phyloP scores from a whole-genome alignment of 2,797 vertebrate genomes.

The Lacerta bilineata region DNA sequence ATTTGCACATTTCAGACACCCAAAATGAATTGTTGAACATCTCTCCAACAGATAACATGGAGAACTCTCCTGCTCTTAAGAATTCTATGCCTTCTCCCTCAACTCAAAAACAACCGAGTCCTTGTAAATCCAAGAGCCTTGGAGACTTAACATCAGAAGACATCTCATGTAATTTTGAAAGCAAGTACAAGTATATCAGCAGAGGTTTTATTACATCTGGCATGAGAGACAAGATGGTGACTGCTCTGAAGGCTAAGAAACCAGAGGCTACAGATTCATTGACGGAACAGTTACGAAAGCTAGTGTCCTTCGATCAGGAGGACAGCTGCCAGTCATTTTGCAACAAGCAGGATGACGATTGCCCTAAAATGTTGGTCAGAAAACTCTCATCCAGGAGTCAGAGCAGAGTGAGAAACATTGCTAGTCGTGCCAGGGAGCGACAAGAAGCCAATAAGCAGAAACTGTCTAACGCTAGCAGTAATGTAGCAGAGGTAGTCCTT shows the following conservation, averaged over 20 bases:
- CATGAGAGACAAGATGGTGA: slow-evolving; percentile 80
- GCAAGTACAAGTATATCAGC: slow-evolving; percentile 96
- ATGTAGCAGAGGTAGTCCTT: slow-evolving; percentile 83
- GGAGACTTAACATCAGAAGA: slow-evolving; percentile 98
- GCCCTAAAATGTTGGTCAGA: slow-evolving; percentile 87
- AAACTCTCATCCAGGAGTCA: slow-evolving; percentile 96
- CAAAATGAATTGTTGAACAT: neutral
- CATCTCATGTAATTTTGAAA: slow-evolving; percentile 96
- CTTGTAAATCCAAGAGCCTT: slow-evolving; percentile 96
- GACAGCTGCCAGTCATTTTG: slow-evolving; percentile 71
- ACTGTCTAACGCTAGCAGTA: slow-evolving; percentile 43
- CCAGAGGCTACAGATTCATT: slow-evolving; percentile 87
- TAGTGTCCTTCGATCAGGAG: slow-evolving; percentile 90
- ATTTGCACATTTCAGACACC: slow-evolving; percentile 39
- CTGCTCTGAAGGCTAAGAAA: slow-evolving; percentile 66
- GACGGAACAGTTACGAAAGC: slow-evolving; percentile 91
- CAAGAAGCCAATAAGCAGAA: slow-evolving; percentile 89
- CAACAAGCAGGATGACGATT: slow-evolving; percentile 73
- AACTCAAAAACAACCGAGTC: slow-evolving; percentile 76
- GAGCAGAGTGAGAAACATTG: slow-evolving; percentile 96
- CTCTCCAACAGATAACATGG: neutral
- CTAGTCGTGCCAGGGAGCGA: slow-evolving; percentile 92
- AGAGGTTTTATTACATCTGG: slow-evolving; percentile 90
- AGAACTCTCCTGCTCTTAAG: neutral
- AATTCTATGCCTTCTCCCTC: slow-evolving; percentile 37